Conservation (phyloP, 2,797 vertebrate species). For the Chelidonichthys spinosus region DNA sequence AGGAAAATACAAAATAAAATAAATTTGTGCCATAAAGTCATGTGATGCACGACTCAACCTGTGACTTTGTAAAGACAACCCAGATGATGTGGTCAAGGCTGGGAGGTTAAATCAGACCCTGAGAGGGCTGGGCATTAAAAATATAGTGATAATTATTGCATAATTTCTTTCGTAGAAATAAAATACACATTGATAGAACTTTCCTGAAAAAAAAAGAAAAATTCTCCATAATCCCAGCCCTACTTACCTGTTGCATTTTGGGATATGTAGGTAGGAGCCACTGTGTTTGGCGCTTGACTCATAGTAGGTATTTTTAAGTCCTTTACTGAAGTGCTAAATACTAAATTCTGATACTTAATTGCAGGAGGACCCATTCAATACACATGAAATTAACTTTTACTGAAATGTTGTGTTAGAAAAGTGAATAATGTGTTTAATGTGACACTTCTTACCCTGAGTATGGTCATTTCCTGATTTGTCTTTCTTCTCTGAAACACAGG, state of each 20-base stretch:
- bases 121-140: no score
- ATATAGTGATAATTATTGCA: no score
- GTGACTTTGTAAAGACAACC: no score
- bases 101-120: no score
- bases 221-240: no score
- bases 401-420: not conserved
- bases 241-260: not conserved
- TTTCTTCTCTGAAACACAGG: slow-evolving; percentile 22
- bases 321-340: not conserved
- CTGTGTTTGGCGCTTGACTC: not conserved
- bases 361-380: not conserved
- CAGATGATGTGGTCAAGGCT: not conserved
- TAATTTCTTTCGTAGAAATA: no score
- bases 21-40: not conserved
- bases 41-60: not conserved
- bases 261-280: not conserved
- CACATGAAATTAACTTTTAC: not conserved
- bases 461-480: accelerated
- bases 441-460: slow-evolving; percentile 31
- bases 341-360: not conserved
- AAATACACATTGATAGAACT: no score
- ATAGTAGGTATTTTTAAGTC: not conserved
- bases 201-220: no score
- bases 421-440: not conserved
- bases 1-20: not conserved